These are phyloP conservation scores for Physeter macrocephalus DNA, from an alignment of 2,113 vertebrate species.

Conservation along the genomic window DNA sequence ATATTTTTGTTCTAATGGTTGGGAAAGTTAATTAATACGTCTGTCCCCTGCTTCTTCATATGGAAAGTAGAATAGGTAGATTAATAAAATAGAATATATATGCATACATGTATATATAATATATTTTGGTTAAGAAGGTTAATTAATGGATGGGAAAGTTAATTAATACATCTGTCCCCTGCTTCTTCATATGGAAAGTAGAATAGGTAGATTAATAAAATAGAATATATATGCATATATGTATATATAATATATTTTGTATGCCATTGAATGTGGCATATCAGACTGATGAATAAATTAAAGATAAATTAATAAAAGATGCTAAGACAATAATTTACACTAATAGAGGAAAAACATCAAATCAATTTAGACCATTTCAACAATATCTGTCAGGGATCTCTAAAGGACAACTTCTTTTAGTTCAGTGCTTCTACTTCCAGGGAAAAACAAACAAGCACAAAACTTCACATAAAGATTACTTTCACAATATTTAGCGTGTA, in stretches of 20 bases:
- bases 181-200: not conserved
- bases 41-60: not conserved
- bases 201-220: not conserved
- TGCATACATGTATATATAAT: not conserved
- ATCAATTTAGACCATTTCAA: not conserved
- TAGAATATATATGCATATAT: not conserved
- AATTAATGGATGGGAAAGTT: not conserved
- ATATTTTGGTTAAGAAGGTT: too few relatives aligned
- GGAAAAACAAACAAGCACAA: not conserved
- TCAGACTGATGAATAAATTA: not conserved
- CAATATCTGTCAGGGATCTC: not conserved
- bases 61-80: not conserved
- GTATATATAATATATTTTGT: not conserved
- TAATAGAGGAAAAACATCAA: not conserved
- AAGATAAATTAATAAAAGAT: not conserved
- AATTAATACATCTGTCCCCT: not conserved
- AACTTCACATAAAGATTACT: not conserved
- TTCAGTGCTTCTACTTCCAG: not conserved
- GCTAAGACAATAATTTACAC: not conserved
- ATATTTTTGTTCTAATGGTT: not conserved
- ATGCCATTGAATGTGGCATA: not conserved
- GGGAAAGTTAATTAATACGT: not conserved
- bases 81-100: not conserved
- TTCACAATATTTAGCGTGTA: not conserved
- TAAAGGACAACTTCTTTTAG: not conserved